Conservation (phyloP, 2,113 vertebrate genomes). For the Chaenocephalus aceratus region DNA sequence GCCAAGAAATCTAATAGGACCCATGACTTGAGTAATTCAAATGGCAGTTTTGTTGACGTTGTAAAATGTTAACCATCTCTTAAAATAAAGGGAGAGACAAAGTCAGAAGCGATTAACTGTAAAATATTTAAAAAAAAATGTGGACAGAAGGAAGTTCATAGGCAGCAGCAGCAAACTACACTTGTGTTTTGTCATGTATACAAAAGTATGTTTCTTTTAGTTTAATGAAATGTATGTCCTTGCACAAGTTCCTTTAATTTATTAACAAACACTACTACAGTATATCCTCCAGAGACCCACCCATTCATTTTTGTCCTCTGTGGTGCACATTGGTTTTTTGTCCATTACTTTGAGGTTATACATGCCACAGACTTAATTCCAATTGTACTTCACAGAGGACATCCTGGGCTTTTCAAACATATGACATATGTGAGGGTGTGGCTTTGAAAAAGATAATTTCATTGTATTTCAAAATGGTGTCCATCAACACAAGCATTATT, state of each 20-base stretch:
- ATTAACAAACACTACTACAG: not conserved
- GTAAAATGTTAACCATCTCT: slow-evolving; percentile 44
- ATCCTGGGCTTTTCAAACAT: no score
- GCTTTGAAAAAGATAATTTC: no score
- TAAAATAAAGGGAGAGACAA: slow-evolving; percentile 22
- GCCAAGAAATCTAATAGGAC: not conserved
- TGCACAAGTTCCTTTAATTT: not conserved
- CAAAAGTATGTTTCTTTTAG: slow-evolving; percentile 1
- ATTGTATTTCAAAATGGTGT: no score
- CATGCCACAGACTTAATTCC: no score
- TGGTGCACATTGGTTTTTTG: no score
- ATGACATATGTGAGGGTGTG: no score
- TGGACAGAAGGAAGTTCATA: slow-evolving; percentile 44
- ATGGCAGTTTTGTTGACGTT: slow-evolving; percentile 38
- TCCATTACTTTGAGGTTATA: no score
- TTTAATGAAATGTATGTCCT: not conserved
- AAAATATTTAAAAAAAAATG: not conserved
- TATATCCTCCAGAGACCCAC: no score
- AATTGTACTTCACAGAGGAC: no score
- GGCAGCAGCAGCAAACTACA: slow-evolving; percentile 16
- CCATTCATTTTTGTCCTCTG: no score
- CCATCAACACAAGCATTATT: no score
- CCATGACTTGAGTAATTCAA: slow-evolving; percentile 11
- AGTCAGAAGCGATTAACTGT: not conserved
- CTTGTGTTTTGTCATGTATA: not conserved